Evolutionary conservation across 2,888 invertebrate genomes (phyloP).

Genomic region (Strigamia crassipes): DNA sequence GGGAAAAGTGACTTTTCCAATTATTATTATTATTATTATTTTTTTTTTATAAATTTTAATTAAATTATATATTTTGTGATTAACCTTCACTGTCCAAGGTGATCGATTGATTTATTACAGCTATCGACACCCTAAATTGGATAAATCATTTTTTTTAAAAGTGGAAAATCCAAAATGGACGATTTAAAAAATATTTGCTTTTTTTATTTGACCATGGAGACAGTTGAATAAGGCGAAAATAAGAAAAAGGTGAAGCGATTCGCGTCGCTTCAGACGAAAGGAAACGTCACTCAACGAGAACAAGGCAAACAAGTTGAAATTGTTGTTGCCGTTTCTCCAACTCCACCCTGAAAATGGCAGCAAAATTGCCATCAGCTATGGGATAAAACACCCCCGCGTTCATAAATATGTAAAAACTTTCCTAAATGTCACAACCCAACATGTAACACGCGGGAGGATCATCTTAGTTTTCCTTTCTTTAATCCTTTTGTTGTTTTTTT

Average conservation of each 20-base stretch:
- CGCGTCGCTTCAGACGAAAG: constrained; percentile 40
- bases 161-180: neutral
- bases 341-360: constrained; percentile 5
- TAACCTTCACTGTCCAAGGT: neutral
- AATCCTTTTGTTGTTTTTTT: neutral
- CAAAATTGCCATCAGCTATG: constrained; percentile 6
- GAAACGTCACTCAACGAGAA: constrained; percentile 34
- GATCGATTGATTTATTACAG: neutral
- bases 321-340: constrained; percentile 27
- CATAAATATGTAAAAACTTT: neutral
- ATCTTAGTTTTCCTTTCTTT: neutral
- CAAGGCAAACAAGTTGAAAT: constrained; percentile 36
- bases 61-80: no score
- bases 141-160: neutral
- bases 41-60: no score
- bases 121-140: neutral
- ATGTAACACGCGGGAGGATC: neutral
- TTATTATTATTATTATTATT: no score
- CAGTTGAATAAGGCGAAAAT: constrained; percentile 18
- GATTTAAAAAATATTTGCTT: neutral
- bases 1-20: neutral
- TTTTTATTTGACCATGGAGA: constrained; percentile 7
- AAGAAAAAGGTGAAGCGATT: constrained; percentile 38
- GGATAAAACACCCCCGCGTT: constrained; percentile 22
- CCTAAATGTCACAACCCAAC: neutral